These are phyloP conservation scores for Branchellion lobata DNA, from an alignment of 2,888 invertebrate genomes.

Conservation along the genomic window DNA sequence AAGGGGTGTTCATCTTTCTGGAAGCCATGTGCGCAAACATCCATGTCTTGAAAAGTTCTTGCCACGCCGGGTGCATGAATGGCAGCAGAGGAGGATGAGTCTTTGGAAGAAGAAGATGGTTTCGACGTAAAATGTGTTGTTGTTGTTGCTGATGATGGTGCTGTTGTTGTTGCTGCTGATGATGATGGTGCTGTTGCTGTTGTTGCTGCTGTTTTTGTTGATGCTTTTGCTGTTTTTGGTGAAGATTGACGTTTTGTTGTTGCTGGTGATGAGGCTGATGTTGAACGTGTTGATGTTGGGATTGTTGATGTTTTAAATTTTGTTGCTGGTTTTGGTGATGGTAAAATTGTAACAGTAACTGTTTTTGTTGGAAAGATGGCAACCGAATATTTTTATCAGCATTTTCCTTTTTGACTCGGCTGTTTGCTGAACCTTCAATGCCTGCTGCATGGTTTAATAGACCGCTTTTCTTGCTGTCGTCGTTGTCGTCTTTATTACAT, in stretches of 20 bases:
- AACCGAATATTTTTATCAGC: no score
- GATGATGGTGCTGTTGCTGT: neutral
- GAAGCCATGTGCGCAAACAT: slow-evolving; percentile 2
- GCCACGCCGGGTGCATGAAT: neutral
- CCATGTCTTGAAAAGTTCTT: neutral
- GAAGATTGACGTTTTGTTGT: neutral
- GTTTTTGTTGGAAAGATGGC: no score
- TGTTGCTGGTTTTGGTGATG: neutral
- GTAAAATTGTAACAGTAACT: no score
- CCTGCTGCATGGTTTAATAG: no score
- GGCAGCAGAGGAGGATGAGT: neutral
- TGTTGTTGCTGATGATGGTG: neutral
- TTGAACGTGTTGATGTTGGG: neutral
- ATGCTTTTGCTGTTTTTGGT: no score
- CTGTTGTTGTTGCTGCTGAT: neutral
- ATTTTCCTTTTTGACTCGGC: no score
- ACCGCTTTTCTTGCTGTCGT: no score
- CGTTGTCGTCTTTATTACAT: no score
- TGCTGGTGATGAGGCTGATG: neutral
- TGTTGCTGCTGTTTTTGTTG: no score
- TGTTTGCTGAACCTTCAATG: no score
- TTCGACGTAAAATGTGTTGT: neutral
- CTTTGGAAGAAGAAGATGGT: neutral
- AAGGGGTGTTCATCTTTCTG: neutral
- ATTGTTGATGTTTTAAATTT: neutral